Percentiles rank a stretch among this genome's conserved stretches.
Evolutionary conservation across 2,797 vertebrate species (phyloP).

Genomic region (Premnoplex brunnescens): DNA sequence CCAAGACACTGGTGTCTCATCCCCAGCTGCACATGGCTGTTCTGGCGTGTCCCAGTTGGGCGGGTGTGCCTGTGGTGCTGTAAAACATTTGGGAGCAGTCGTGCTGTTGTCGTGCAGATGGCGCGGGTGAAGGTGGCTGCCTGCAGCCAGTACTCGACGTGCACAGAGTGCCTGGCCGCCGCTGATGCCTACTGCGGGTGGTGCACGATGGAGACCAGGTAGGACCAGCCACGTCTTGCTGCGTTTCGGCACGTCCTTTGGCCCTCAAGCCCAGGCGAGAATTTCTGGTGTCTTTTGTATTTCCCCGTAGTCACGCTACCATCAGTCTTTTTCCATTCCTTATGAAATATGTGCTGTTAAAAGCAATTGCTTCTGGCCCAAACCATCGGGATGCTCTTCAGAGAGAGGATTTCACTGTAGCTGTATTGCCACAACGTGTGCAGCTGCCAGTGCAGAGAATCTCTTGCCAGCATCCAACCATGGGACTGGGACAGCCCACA

Average conservation of each 20-base stretch:
- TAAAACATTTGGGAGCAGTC: neutral
- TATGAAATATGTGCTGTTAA: neutral
- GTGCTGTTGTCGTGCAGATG: constrained; percentile 79
- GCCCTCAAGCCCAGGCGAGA: neutral
- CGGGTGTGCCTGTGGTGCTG: neutral
- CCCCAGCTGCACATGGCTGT: accelerated
- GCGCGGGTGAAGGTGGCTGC: constrained; percentile 88
- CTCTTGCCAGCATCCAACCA: neutral
- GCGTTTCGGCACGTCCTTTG: accelerated
- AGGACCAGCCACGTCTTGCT: neutral
- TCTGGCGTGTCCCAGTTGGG: accelerated
- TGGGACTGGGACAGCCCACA: neutral
- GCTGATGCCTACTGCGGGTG: constrained; percentile 93
- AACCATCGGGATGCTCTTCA: neutral
- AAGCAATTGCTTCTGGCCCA: neutral
- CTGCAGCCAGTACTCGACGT: constrained; percentile 84
- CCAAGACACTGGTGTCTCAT: accelerated
- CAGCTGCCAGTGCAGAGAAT: neutral
- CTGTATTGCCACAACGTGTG: neutral
- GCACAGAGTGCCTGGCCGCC: constrained; percentile 86
- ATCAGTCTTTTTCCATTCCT: neutral
- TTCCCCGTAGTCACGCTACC: neutral
- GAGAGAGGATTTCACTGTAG: neutral
- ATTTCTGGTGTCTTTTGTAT: neutral
- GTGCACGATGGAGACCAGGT: constrained; percentile 95